Evolutionary conservation across 2,113 vertebrate genomes (phyloP).

Genomic region (Cryptoleucopteryx plumbea): DNA sequence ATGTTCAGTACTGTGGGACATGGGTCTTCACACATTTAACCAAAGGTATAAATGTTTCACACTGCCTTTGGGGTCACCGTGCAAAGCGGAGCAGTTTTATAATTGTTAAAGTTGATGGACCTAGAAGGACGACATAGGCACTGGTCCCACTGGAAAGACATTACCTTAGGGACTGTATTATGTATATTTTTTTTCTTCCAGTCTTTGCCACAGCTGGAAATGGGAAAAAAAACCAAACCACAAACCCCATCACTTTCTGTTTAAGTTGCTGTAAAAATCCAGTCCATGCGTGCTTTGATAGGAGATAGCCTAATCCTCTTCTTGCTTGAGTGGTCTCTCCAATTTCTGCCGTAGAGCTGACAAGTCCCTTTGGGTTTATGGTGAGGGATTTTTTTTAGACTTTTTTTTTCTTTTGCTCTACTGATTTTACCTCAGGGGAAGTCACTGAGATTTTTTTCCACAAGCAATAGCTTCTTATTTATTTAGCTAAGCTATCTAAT

Average conservation of each 20-base stretch:
- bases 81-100: neutral
- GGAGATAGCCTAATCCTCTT: constrained; percentile 61
- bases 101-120: neutral
- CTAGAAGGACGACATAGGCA: neutral
- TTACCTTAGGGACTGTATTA: neutral
- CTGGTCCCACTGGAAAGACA: neutral
- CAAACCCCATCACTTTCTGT: neutral
- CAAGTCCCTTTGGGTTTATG: constrained; percentile 58
- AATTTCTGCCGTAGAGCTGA: constrained; percentile 55
- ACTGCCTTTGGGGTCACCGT: neutral
- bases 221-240: neutral
- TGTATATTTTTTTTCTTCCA: neutral
- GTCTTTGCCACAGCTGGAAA: neutral
- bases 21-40: neutral
- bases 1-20: rapidly evolving
- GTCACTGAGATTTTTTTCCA: constrained; percentile 20
- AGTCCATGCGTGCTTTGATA: constrained; percentile 24
- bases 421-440: constrained; percentile 60
- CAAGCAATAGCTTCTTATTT: constrained; percentile 42
- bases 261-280: constrained; percentile 45
- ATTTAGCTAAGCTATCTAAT: constrained; percentile 53
- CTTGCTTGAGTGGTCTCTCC: constrained; percentile 65
- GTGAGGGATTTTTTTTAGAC: neutral
- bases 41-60: neutral
- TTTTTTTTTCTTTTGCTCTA: constrained; percentile 15